Percentiles rank a stretch among this genome's conserved stretches.
Conservation (phyloP, 2,888 invertebrate genomes). For the Hymenopus coronatus region DNA sequence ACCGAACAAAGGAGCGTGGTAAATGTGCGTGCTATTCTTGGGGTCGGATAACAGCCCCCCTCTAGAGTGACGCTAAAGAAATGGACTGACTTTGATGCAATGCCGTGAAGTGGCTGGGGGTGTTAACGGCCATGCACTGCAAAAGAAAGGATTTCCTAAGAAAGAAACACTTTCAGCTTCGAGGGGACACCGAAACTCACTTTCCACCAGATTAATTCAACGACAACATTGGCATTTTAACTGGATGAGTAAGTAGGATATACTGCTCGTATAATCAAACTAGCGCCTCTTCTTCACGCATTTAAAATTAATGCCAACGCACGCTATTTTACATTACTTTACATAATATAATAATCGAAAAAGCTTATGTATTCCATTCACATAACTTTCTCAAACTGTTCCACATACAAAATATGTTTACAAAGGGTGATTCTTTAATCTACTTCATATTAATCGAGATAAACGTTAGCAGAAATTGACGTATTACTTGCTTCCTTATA, state of each 20-base stretch:
- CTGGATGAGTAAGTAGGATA: not conserved
- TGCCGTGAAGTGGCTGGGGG: not conserved
- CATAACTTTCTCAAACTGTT: too few relatives aligned
- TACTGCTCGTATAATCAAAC: too few relatives aligned
- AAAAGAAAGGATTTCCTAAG: not conserved
- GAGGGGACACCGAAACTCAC: not conserved
- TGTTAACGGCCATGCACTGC: not conserved
- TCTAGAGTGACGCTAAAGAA: not conserved
- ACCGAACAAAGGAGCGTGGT: not conserved
- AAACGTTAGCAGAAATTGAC: too few relatives aligned
- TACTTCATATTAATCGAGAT: too few relatives aligned
- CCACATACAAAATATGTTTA: too few relatives aligned
- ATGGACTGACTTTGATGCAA: constrained; percentile 6
- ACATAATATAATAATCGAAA: too few relatives aligned
- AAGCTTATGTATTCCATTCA: too few relatives aligned
- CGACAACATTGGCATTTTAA: not conserved
- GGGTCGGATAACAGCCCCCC: not conserved
- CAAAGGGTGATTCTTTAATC: too few relatives aligned
- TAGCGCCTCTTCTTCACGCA: too few relatives aligned
- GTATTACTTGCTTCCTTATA: too few relatives aligned
- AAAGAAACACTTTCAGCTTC: not conserved
- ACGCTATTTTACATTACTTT: too few relatives aligned
- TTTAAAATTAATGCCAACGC: too few relatives aligned
- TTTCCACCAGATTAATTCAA: not conserved
- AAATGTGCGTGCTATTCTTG: not conserved